These are phyloP conservation scores for Pristionchus japonicus DNA, from an alignment of 2,888 invertebrate species.

Conservation along the genomic window DNA sequence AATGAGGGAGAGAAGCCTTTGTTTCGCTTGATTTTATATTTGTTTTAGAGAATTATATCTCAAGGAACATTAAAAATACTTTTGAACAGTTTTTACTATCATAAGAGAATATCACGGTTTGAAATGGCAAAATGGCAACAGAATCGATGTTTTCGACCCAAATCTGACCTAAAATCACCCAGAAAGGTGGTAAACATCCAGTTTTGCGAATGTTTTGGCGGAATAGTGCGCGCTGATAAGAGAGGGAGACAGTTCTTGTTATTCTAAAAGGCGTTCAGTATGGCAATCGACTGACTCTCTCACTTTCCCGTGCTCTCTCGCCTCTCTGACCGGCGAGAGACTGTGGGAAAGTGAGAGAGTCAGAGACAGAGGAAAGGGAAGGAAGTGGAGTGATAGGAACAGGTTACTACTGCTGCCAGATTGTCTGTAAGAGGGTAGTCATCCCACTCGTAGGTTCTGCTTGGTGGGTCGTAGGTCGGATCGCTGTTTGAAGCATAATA, in stretches of 20 bases:
- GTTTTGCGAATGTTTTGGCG: not conserved
- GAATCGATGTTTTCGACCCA: not conserved
- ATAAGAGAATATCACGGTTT: not conserved
- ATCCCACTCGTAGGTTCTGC: not conserved
- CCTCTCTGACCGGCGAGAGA: too few relatives aligned
- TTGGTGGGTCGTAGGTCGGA: too few relatives aligned
- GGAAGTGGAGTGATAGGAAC: slow-evolving; percentile 2
- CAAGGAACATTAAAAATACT: too few relatives aligned
- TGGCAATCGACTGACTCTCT: slow-evolving; percentile 9
- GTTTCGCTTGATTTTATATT: not conserved
- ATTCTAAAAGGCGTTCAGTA: slow-evolving; percentile 31
- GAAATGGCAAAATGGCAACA: too few relatives aligned
- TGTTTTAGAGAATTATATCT: too few relatives aligned
- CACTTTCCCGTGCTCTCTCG: too few relatives aligned
- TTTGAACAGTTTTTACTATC: not conserved
- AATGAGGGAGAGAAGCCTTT: not conserved
- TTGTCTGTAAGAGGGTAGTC: not conserved
- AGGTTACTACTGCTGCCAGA: not conserved
- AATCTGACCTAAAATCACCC: not conserved
- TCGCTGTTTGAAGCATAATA: not conserved
- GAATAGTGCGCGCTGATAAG: not conserved
- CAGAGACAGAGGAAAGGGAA: not conserved
- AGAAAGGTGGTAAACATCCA: not conserved
- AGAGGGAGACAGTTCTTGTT: not conserved
- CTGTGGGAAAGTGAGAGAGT: too few relatives aligned